Percentiles rank a stretch among this genome's conserved stretches.
Evolutionary conservation across 2,888 invertebrate species (phyloP).

Genomic region (Pristionchus arcanus): DNA sequence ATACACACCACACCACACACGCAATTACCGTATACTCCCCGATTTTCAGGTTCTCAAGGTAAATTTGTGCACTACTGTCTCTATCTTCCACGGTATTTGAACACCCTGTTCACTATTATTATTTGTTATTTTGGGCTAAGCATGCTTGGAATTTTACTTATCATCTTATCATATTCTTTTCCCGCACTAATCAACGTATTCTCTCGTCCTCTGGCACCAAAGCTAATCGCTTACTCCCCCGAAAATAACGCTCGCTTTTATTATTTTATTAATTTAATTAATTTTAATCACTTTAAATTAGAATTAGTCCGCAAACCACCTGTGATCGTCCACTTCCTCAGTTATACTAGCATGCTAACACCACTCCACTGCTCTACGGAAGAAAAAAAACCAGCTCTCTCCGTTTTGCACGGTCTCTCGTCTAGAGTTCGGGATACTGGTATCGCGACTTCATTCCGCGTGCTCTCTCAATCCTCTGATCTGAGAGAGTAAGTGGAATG

Average conservation of each 20-base stretch:
- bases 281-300: background rate
- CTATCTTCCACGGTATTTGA: constrained; percentile 37
- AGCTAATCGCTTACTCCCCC: background rate
- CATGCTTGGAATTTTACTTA: constrained; percentile 22
- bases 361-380: background rate
- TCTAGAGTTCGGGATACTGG: no score
- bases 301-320: background rate
- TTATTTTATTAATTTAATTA: background rate
- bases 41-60: constrained; percentile 80
- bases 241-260: constrained; percentile 1
- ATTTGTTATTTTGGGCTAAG: background rate
- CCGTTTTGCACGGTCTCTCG: background rate
- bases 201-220: background rate
- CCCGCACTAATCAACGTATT: constrained; percentile 13
- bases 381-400: background rate
- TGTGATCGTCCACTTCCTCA: constrained; percentile 31
- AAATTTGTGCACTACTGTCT: constrained; percentile 58
- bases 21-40: background rate
- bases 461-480: no score
- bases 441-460: no score
- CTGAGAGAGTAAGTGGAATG: no score
- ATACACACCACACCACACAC: constrained; percentile 54
- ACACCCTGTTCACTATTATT: background rate
- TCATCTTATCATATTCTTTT: constrained; percentile 25
- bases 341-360: constrained; percentile 24